Evolutionary conservation across 2,797 vertebrate species (phyloP), one percentile per base, ranked within the genome.

Genomic region (Gallirallus australis): DNA sequence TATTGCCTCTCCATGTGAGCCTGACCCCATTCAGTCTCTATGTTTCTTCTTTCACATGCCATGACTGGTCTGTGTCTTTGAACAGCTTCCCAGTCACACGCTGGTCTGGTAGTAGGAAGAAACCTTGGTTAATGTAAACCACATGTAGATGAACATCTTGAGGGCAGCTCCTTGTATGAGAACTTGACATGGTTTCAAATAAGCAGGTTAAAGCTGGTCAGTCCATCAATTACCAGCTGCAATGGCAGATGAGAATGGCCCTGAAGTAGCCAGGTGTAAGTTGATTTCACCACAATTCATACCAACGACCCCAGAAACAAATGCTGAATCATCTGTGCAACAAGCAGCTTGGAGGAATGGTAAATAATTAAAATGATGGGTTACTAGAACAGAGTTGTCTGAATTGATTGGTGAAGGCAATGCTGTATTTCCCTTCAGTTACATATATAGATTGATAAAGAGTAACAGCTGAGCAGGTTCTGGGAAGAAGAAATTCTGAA

Each of bases 61-160:
- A 3, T 17, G 8, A 40, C 18, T 2, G 5, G 3, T 8, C 23
- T 28, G 6, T 3, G 0, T 15, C 18, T 88, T 82, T 12, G 6
- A 86, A 33, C 12, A 12, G 18, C 28, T 86, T 73, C 20, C 14
- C 39, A 31, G 23, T 28, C 23, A 76, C 5, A 27, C 3, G 2
- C 20, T n/a, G 30, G 4, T 66, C 68, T 70, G 37, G 9, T 7
- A 69, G 10, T 7, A 50, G 33, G 50, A 61, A 72, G 30, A 64
- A 68, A 12, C 25, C 37, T 50, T 69, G 28, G 6, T 42, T 47
- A 4, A 73, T 20, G 9, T 64, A 73, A 94, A 47, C 11, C 16
- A 35, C 5, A 6, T 13, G 10, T 24, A 80, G 31, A 20, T 25
- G 15, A 52, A 81, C 19, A 7, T 17, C 33, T 60, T 73, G 28